Conservation (phyloP, 2,797 vertebrate species). For the Podargus strigoides region DNA sequence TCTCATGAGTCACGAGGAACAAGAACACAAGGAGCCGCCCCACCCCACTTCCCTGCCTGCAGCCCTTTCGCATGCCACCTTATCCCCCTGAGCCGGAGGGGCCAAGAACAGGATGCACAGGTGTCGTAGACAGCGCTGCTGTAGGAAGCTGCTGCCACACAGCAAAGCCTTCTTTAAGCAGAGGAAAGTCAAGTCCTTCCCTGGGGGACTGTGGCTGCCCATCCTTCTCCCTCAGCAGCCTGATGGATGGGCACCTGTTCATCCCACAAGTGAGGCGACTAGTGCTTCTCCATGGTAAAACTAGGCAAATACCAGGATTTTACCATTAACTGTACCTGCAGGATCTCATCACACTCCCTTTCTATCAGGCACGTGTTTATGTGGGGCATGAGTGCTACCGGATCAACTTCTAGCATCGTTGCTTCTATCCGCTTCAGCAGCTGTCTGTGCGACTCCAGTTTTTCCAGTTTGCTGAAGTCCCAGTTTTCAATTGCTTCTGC, state of each 20-base stretch:
- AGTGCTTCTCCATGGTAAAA: background rate
- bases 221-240: background rate
- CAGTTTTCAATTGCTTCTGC: conserved; percentile 69
- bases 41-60: background rate
- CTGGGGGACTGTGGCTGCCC: background rate
- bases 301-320: background rate
- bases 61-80: rapidly evolving
- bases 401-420: conserved; percentile 57
- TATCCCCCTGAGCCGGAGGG: background rate
- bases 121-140: rapidly evolving
- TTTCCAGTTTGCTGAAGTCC: conserved; percentile 71
- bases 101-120: background rate
- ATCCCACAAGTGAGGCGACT: background rate
- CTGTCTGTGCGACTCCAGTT: conserved; percentile 55
- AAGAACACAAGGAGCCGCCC: background rate
- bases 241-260: no score
- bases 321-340: conserved; percentile 49
- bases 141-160: background rate
- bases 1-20: background rate
- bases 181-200: background rate
- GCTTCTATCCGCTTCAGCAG: conserved; percentile 64
- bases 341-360: conserved; percentile 72
- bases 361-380: conserved; percentile 56
- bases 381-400: background rate
- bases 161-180: background rate